A percentile compares a stretch with the other conserved stretches of the same genome.
These are phyloP conservation scores for Diogma glabrata DNA, from an alignment of 2,888 invertebrate genomes.

Conservation along the genomic window DNA sequence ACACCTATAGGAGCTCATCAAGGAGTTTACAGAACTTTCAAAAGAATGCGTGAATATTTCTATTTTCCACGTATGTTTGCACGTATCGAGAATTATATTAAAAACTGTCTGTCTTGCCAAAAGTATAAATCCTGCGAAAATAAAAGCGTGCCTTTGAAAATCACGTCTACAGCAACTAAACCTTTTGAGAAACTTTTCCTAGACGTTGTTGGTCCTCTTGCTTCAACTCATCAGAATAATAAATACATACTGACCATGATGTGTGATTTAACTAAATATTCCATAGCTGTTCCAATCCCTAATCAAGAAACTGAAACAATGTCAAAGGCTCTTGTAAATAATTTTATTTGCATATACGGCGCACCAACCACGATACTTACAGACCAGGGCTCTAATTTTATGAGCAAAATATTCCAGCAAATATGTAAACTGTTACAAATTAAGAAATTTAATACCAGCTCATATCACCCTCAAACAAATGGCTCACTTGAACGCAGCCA, in stretches of 20 bases:
- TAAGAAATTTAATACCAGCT: slow-evolving; percentile 23
- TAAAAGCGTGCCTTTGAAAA: neutral
- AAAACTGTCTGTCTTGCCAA: neutral
- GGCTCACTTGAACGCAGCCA: slow-evolving; percentile 26
- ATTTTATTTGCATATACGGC: slow-evolving; percentile 14
- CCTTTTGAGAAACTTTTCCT: neutral
- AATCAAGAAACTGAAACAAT: slow-evolving; percentile 11
- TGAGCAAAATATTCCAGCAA: neutral
- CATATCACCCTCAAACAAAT: slow-evolving; percentile 27
- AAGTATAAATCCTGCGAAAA: neutral
- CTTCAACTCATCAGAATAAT: slow-evolving; percentile 8
- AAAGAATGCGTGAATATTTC: neutral
- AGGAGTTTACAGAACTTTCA: neutral
- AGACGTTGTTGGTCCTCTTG: slow-evolving; percentile 4
- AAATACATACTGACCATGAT: slow-evolving; percentile 11
- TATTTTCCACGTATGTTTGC: neutral
- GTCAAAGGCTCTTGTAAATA: slow-evolving; percentile 15
- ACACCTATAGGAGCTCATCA: neutral
- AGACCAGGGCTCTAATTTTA: neutral
- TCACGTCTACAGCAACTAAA: neutral
- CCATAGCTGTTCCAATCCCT: slow-evolving; percentile 8
- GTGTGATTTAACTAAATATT: slow-evolving; percentile 13
- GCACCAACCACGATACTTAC: neutral
- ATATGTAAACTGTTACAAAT: slow-evolving; percentile 19
- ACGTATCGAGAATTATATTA: neutral